Evolutionary conservation across 2,797 vertebrate species (phyloP), one percentile per base, ranked within the genome.

Genomic region (Heteromormyrus szaboi): DNA sequence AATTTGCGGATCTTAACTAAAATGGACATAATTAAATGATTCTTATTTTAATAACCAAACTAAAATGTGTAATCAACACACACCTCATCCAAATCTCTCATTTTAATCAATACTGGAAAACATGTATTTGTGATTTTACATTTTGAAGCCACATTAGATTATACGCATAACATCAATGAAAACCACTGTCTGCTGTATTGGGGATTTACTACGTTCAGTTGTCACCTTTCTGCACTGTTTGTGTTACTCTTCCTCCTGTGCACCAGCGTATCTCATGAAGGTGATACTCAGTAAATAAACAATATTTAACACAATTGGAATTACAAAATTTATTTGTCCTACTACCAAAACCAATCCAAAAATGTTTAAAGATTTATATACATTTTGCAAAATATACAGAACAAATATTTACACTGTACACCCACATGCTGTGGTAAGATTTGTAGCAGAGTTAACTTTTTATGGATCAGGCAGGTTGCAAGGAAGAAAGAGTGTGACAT

Each of bases 341-440:
- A 91, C 94, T 93, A 94, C 44, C 90, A 93, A 90, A 79, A 94
- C 88, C 85, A 89, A 72, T 88, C 90, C 90, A 89, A 89, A 92
- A 93, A 92, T 48, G 79, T 90, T 84, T 92, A 91, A 85, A 91
- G 46, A 92, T 91, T 89, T 94, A 93, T 95, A 88, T 94, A 95
- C 94, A 96, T 91, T 87, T 91, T 90, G 90, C 91, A 93, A 93
- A 92, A 90, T 93, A 92, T 92, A 89, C 90, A 90, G 89, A 94
- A 94, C 92, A 94, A 93, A 92, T 94, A 95, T 95, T 93, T 95
- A 95, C 94, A 96, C 88, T 93, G 94, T 94, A 94, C 94, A 96
- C 89, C 89, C 91, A 94, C 91, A 93, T 56, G 89, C 88, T 90
- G 72, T 85, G 91, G 88, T 91, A 68, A 25, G 86, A 89, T 56